Conservation (phyloP, 2,113 vertebrate species). For the Heliornis fulica region DNA sequence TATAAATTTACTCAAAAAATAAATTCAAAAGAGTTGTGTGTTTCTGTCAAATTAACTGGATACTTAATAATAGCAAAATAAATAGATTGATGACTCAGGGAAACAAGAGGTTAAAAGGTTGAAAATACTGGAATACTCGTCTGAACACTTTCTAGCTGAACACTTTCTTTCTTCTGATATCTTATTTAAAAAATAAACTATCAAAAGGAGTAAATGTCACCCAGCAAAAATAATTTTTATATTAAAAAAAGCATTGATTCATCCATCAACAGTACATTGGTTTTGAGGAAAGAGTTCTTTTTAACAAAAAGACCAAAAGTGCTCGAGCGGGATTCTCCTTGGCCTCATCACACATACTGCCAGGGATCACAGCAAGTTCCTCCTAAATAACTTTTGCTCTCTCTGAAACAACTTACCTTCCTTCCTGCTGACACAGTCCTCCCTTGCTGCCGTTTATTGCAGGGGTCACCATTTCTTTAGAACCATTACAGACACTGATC, state of each 20-base stretch:
- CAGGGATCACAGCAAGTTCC: background rate
- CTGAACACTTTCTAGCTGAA: background rate
- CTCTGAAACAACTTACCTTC: background rate
- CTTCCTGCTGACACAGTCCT: background rate
- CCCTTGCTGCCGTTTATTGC: background rate
- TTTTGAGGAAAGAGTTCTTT: background rate
- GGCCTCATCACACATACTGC: background rate
- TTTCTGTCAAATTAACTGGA: background rate
- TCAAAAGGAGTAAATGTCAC: background rate
- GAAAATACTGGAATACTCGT: background rate
- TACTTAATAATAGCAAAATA: background rate
- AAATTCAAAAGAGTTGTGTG: background rate
- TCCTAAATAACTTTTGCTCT: background rate
- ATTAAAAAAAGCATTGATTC: background rate
- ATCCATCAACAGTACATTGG: background rate
- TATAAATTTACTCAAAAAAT: background rate
- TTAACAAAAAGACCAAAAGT: background rate
- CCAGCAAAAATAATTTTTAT: background rate
- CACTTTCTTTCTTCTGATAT: background rate
- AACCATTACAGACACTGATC: background rate
- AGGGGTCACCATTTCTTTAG: background rate
- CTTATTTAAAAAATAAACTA: background rate
- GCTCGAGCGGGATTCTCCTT: background rate
- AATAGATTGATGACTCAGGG: no score
- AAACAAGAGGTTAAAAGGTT: background rate